These are phyloP conservation scores for Liparis tanakae DNA, from an alignment of 2,797 vertebrate genomes.

Conservation along the genomic window DNA sequence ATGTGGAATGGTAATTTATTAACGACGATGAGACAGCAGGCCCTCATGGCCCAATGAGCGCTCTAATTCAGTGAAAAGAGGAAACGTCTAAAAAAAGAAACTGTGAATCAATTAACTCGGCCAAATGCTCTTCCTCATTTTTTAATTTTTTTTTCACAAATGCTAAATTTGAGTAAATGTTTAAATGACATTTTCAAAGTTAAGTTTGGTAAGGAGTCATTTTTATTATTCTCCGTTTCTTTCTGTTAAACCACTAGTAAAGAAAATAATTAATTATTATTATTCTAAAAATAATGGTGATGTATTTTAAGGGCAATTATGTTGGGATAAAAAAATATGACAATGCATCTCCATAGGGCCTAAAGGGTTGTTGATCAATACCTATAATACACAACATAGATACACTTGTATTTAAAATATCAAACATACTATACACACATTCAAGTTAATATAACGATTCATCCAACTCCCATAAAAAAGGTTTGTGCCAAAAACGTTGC, in stretches of 20 bases:
- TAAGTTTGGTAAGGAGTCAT: not conserved
- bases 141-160: conserved; percentile 3
- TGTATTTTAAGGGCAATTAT: not conserved
- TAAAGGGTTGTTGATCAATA: conserved; percentile 2
- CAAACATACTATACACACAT: not conserved
- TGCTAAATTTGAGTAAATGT: not conserved
- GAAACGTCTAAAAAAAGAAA: conserved; percentile 62
- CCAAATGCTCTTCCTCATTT: conserved; percentile 1
- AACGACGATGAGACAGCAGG: conserved; percentile 31
- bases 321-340: not conserved
- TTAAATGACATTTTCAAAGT: not conserved
- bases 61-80: conserved; percentile 34
- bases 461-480: not conserved
- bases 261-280: not conserved
- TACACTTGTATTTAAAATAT: too few relatives aligned
- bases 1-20: conserved; percentile 19
- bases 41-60: conserved; percentile 31
- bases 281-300: not conserved
- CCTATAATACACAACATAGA: not conserved
- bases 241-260: not conserved
- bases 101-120: conserved; percentile 38
- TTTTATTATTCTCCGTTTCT: not conserved
- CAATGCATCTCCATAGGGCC: not conserved
- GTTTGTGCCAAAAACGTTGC: not conserved
- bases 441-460: not conserved